Conservation (phyloP, 1,140 invertebrate species). For the Scaptomyza pallida region DNA sequence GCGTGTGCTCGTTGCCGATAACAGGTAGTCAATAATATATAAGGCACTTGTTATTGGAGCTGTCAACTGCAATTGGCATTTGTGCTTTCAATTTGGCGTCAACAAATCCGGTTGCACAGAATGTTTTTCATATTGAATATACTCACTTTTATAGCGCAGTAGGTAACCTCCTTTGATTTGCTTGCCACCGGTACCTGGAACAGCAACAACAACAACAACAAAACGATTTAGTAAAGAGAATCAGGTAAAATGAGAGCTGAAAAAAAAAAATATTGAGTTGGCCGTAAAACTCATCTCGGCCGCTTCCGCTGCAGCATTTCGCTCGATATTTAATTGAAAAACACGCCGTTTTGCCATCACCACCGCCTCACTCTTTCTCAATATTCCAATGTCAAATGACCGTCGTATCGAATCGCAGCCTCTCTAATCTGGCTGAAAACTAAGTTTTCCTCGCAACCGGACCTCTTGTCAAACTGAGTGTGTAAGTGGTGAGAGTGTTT, state of each 20-base stretch:
- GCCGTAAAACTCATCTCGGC: constrained; percentile 38
- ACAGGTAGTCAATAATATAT: not conserved
- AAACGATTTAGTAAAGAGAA: not conserved
- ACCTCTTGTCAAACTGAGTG: not conserved
- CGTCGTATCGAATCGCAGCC: not conserved
- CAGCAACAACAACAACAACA: constrained; percentile 55
- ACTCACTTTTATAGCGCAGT: constrained; percentile 88
- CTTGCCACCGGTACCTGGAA: constrained; percentile 86
- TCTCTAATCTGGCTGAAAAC: constrained; percentile 29
- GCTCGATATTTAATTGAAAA: constrained; percentile 28
- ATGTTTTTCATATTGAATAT: constrained; percentile 33
- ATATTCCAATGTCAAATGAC: constrained; percentile 4
- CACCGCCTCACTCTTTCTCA: too few species aligned
- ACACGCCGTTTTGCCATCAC: not conserved
- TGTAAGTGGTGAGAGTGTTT: not conserved
- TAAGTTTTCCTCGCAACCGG: constrained; percentile 12
- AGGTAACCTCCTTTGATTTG: constrained; percentile 88
- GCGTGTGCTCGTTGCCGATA: not conserved
- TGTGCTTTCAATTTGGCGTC: not conserved
- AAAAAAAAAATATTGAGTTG: constrained; percentile 6
- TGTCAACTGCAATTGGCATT: constrained; percentile 6
- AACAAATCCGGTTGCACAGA: not conserved
- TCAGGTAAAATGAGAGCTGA: not conserved
- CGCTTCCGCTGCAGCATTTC: constrained; percentile 20
- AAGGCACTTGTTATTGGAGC: not conserved